phyloP scores from a whole-genome alignment of 2,113 vertebrate species.

The Microcebus ravelobensis region DNA sequence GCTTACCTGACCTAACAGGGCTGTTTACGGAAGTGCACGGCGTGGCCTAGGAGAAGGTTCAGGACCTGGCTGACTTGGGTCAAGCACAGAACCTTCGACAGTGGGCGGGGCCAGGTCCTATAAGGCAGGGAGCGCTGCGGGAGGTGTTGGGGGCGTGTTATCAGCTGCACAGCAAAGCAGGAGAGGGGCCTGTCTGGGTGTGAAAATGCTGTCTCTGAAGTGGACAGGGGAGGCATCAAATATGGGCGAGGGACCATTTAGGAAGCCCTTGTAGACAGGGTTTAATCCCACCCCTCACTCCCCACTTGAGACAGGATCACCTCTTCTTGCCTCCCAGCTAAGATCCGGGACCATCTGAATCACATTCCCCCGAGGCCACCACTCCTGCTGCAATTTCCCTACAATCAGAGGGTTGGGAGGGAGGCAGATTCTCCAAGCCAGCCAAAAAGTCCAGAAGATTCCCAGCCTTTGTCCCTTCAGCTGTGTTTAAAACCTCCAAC shows the following conservation, averaged over 20 bases:
- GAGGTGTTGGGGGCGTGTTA: not conserved
- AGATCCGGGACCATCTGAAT: not conserved
- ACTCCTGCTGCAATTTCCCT: not conserved
- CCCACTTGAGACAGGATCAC: fast-evolving
- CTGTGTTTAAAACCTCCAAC: not conserved
- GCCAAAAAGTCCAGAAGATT: not conserved
- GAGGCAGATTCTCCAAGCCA: not conserved
- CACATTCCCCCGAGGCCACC: too few relatives aligned
- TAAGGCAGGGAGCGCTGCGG: not conserved
- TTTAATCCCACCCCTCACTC: not conserved
- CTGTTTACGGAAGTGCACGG: not conserved
- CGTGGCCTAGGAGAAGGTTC: not conserved
- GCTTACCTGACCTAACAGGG: too few relatives aligned
- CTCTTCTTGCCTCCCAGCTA: not conserved
- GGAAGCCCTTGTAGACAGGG: not conserved
- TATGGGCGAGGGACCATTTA: too few relatives aligned
- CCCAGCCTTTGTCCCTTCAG: not conserved
- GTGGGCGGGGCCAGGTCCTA: too few relatives aligned
- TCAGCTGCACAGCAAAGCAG: not conserved
- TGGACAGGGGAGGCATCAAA: not conserved
- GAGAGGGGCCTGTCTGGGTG: not conserved
- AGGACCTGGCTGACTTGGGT: not conserved
- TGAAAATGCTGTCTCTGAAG: not conserved
- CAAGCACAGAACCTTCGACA: not conserved
- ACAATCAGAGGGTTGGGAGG: not conserved